Conservation (phyloP, 2,113 vertebrate genomes). For the Sakesphorus luctuosus region DNA sequence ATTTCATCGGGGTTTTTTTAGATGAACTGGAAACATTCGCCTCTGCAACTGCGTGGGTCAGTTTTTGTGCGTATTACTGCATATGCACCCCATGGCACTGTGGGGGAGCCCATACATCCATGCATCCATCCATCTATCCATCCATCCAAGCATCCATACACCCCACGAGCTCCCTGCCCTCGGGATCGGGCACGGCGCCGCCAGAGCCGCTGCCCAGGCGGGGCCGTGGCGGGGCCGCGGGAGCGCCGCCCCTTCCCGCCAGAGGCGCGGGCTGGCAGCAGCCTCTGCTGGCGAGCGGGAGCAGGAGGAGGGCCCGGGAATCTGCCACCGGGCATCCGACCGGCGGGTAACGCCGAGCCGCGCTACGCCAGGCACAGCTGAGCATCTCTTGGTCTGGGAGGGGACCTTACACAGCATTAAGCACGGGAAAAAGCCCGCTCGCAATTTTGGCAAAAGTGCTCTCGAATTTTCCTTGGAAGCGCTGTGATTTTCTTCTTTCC, state of each 20-base stretch:
- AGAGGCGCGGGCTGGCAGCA: conserved; percentile 32
- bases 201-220: neutral
- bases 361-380: neutral
- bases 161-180: neutral
- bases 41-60: neutral
- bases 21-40: neutral
- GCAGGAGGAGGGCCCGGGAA: neutral
- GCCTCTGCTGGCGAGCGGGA: conserved; percentile 46
- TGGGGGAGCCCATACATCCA: neutral
- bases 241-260: neutral
- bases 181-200: neutral
- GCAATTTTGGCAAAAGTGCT: neutral
- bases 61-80: neutral
- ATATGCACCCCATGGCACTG: neutral
- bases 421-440: neutral
- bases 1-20: neutral
- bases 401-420: neutral
- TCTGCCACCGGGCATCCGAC: neutral
- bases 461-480: neutral
- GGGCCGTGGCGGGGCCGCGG: neutral
- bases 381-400: neutral
- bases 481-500: neutral
- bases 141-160: neutral
- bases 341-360: accelerated
- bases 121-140: neutral